Percentiles rank a stretch among this genome's conserved stretches.
These are phyloP conservation scores for Hycleus phaleratus DNA, from an alignment of 1,140 invertebrate genomes.

Conservation along the genomic window DNA sequence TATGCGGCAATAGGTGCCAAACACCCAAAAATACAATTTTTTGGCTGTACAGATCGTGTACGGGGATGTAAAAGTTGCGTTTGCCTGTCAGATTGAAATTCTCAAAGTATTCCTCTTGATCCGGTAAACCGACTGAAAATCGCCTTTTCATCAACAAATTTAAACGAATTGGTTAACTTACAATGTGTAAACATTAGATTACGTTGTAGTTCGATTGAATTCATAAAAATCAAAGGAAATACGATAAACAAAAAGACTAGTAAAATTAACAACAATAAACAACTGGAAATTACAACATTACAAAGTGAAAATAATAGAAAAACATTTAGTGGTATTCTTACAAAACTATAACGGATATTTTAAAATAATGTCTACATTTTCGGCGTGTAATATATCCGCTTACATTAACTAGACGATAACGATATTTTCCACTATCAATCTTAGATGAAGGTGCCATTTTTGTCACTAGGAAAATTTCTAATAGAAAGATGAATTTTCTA, in stretches of 20 bases:
- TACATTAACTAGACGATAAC: too few relatives aligned
- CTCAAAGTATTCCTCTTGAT: conserved; percentile 21
- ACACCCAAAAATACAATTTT: conserved; percentile 23
- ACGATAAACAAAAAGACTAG: conserved; percentile 23
- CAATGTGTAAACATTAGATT: conserved; percentile 30
- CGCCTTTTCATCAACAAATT: not conserved
- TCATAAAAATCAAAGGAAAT: conserved; percentile 31
- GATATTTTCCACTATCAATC: too few relatives aligned
- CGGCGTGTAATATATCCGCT: too few relatives aligned
- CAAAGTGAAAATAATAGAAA: too few relatives aligned
- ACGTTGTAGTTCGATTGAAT: conserved; percentile 22
- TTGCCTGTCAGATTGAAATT: conserved; percentile 21
- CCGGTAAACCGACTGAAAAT: conserved; percentile 25
- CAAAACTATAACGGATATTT: too few relatives aligned
- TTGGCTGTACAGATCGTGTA: conserved; percentile 18
- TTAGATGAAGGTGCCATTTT: too few relatives aligned
- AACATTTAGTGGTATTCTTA: too few relatives aligned
- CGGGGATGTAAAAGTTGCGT: conserved; percentile 27
- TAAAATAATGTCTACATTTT: too few relatives aligned
- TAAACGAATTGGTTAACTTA: conserved; percentile 13
- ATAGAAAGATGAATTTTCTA: too few relatives aligned
- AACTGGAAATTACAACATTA: not conserved
- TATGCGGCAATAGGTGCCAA: conserved; percentile 32
- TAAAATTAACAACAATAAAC: conserved; percentile 7
- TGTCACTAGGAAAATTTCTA: too few relatives aligned